Evolutionary conservation across 2,797 vertebrate genomes (phyloP), one percentile per base, ranked within the genome.

Genomic region (Astyanax mexicanus): DNA sequence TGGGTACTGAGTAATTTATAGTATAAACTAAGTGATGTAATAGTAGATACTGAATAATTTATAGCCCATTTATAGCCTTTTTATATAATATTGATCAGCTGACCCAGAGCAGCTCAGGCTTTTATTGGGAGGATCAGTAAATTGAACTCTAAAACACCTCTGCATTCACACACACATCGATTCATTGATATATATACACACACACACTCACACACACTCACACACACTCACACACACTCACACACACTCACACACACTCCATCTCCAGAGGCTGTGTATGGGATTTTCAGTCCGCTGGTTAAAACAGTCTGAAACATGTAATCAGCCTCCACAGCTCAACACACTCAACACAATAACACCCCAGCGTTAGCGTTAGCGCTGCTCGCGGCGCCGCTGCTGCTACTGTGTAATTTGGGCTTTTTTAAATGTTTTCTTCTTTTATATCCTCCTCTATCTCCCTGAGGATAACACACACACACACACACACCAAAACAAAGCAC

Each of bases 271-370:
- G n/a, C 47, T 23, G 64, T 69, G 70, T 68, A 61, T 74, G 29
- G 25, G 40, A 23, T 74, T 57, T 49, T n/a, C n/a, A 49, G 69
- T 61, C 74, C 27, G 45, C 45, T 49, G 54, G 19, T 61, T 74
- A 70, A 77, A 71, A 70, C 60, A 74, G 47, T 60, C 64, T 49
- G 77, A 60, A 79, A 74, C 70, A 61, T 75, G 47, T 84, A 77
- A 80, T 77, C 79, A 80, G 54, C 35, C 44, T 61, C 49, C n/a
- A 47, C 60, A 27, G 57, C 8, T 17, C 71, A 47, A 29, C n/a
- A 45, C 54, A 55, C 27, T 3, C 32, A 61, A 44, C 65, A 76
- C 69, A 71, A 55, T 9, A 17, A 60, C 29, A 60, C 55, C 60
- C 1, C 69, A 35, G 52, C 25, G 66, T 60, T 61, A 35, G 71